phyloP scores from a whole-genome alignment of 2,888 invertebrate genomes.

The Dasypogon diadema region DNA sequence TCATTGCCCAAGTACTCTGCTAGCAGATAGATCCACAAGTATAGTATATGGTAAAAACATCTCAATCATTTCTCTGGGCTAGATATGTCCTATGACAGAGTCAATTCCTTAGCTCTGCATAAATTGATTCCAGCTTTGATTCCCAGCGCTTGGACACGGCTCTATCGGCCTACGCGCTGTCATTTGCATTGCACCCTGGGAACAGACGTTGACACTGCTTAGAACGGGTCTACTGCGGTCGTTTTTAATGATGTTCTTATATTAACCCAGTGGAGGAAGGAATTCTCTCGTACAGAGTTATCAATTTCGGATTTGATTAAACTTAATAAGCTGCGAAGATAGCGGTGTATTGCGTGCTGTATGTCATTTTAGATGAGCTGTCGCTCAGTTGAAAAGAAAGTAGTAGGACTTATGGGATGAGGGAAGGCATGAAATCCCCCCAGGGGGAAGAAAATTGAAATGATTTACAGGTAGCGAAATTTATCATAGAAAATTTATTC shows the following conservation, averaged over 20 bases:
- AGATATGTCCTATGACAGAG: slow-evolving; percentile 8
- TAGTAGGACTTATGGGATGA: slow-evolving; percentile 3
- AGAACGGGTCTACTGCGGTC: not conserved
- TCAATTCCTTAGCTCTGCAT: not conserved
- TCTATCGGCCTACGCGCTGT: slow-evolving; percentile 26
- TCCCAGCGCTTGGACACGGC: not conserved
- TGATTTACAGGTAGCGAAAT: slow-evolving; percentile 1
- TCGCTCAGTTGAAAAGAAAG: slow-evolving; percentile 20
- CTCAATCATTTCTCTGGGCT: slow-evolving; percentile 22
- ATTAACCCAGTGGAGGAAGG: not conserved
- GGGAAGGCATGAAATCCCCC: slow-evolving; percentile 5
- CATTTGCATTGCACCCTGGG: slow-evolving; percentile 8
- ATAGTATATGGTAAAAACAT: slow-evolving; percentile 1
- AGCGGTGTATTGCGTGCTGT: slow-evolving; percentile 31
- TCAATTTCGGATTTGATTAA: slow-evolving; percentile 40
- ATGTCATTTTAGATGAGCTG: slow-evolving; percentile 2
- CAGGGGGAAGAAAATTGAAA: not conserved
- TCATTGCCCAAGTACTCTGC: slow-evolving; percentile 5
- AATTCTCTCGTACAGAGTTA: not conserved
- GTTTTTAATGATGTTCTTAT: slow-evolving; percentile 1
- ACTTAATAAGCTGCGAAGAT: slow-evolving; percentile 29
- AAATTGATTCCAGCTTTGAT: not conserved
- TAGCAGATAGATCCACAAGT: not conserved
- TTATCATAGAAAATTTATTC: slow-evolving; percentile 36
- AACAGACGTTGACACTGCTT: not conserved